phyloP scores from a whole-genome alignment of 2,888 invertebrate species.

The Cenopis cana region DNA sequence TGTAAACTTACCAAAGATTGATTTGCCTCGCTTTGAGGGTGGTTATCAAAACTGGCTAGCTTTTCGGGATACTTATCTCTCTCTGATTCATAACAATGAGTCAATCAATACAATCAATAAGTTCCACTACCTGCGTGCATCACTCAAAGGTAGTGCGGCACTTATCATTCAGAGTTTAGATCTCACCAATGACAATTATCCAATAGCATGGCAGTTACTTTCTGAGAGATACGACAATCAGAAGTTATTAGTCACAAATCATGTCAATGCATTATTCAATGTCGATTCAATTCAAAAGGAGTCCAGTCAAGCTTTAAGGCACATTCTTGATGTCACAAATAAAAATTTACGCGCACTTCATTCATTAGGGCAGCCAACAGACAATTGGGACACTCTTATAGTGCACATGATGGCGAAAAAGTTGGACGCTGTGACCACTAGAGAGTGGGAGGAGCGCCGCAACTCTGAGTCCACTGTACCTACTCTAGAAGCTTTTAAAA shows the following conservation, averaged over 20 bases:
- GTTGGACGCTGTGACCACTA: conserved; percentile 20
- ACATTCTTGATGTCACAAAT: conserved; percentile 43
- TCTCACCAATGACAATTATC: conserved; percentile 34
- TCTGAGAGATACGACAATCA: conserved; percentile 36
- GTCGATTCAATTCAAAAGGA: conserved; percentile 25
- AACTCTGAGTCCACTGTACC: background rate
- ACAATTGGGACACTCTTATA: background rate
- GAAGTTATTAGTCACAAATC: conserved; percentile 34
- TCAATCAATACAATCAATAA: conserved; percentile 19
- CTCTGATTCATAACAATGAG: conserved; percentile 25
- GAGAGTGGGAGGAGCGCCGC: conserved; percentile 16
- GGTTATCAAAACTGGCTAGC: conserved; percentile 30
- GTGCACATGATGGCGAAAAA: conserved; percentile 30
- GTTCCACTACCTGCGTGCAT: conserved; percentile 16
- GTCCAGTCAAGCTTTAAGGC: conserved; percentile 30
- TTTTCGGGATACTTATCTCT: conserved; percentile 32
- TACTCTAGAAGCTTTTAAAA: conserved; percentile 15
- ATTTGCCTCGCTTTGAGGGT: conserved; percentile 36
- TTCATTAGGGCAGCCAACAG: conserved; percentile 18
- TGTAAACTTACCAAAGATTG: conserved; percentile 41
- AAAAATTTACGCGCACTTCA: conserved; percentile 36
- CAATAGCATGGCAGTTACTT: conserved; percentile 36
- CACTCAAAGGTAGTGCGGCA: conserved; percentile 18
- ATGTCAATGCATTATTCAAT: conserved; percentile 37
- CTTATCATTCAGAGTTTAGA: conserved; percentile 22